Evolutionary conservation across 2,888 invertebrate genomes (phyloP), one percentile per base, ranked within the genome.

Genomic region (Priocnemis perturbator): DNA sequence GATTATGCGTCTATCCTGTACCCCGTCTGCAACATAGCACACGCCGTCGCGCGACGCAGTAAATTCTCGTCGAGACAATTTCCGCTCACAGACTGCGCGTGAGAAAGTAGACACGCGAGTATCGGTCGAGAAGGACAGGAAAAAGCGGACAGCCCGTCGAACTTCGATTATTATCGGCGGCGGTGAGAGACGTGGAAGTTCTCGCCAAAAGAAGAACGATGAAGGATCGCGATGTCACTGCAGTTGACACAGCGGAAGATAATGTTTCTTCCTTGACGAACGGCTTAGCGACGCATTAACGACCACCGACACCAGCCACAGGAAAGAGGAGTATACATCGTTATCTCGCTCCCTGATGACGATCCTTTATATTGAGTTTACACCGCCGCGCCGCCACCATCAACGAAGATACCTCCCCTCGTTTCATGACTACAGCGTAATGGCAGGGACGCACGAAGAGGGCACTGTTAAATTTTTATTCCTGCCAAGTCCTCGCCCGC

Each of bases 361-460:
- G 71, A 71, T 76, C 64, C 71, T 69, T 76, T 69, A 69, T 71
- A 74, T 64, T 64, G 50, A 58, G 60, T 71, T 55, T 55, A 20
- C 50, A 57, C 17, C 20, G 14, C 44, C 26, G 30, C 30, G 3
- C 44, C 26, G 30, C 30, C 3, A 26, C 23, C 55, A 37, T 37
- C 56, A 37, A n/a, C 55, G 30, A 48, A 17, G 21, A 53, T 64
- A 67, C 64, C 48, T 66, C 58, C 58, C 60, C 48, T 52, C 21
- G 60, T 60, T 71, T 67, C 60, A 67, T 50, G 17, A 21, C 58
- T 45, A 19, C 60, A 47, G 17, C 26, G 48, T 50, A 56, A 67
- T 62, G 56, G 48, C 23, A 19, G 44, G 26, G 37, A 56, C 30
- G 44, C 20, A 23, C 30, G 45, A 44, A 44, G 17, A 52, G 44